A percentile compares a stretch with the other conserved stretches of the same genome.
These are phyloP conservation scores for Catostomus latipinnis DNA, from an alignment of 2,797 vertebrate genomes.

Conservation along the genomic window DNA sequence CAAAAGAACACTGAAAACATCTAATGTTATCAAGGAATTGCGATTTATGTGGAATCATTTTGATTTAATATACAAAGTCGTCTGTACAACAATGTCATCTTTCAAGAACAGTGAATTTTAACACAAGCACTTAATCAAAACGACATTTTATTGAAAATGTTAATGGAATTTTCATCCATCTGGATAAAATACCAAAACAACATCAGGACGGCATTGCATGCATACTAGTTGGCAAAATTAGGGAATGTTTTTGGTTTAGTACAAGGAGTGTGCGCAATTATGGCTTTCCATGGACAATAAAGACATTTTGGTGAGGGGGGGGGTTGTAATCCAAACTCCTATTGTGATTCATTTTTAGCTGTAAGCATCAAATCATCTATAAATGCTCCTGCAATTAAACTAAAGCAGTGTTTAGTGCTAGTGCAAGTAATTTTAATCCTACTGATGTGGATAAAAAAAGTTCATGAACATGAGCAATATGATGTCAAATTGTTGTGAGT, in stretches of 20 bases:
- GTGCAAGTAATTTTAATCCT: no score
- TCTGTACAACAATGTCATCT: no score
- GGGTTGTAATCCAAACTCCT: constrained; percentile 1
- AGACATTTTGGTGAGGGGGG: background rate
- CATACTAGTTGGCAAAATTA: constrained; percentile 29
- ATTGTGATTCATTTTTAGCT: background rate
- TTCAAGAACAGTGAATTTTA: no score
- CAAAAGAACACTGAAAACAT: no score
- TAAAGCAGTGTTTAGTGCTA: background rate
- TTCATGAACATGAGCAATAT: background rate
- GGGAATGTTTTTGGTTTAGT: constrained; percentile 6
- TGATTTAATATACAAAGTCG: no score
- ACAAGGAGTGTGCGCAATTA: constrained; percentile 15
- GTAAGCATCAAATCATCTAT: background rate
- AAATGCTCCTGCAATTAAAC: background rate
- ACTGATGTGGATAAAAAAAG: no score
- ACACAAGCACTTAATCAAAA: constrained; percentile 9
- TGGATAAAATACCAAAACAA: constrained; percentile 32
- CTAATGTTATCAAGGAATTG: no score
- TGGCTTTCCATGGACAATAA: constrained; percentile 24
- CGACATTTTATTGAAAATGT: constrained; percentile 54
- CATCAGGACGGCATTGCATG: constrained; percentile 1
- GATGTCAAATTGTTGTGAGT: background rate
- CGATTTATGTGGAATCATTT: no score
- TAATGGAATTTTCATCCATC: constrained; percentile 22